phyloP scores from a whole-genome alignment of 2,888 invertebrate genomes.

The Altica lythri region DNA sequence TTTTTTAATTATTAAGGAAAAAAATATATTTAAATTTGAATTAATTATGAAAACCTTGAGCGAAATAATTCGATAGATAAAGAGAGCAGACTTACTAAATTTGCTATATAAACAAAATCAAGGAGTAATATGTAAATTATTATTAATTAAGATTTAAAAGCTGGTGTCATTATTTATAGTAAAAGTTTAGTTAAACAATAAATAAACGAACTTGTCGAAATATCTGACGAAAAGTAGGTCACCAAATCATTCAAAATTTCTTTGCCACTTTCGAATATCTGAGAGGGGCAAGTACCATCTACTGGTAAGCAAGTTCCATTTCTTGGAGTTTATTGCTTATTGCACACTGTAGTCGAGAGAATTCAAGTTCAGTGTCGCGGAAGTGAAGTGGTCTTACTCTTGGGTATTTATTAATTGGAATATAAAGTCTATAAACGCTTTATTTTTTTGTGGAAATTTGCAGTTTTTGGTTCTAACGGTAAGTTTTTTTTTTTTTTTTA shows the following conservation, averaged over 20 bases:
- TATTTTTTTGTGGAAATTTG: no score
- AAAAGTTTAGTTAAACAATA: neutral
- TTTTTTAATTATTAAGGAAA: no score
- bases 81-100: no score
- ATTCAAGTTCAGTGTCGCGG: conserved; percentile 10
- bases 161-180: no score
- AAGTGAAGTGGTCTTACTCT: conserved; percentile 13
- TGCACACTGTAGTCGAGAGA: conserved; percentile 7
- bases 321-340: conserved; percentile 18
- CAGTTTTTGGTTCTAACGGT: no score
- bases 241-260: conserved; percentile 7
- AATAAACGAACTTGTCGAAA: neutral
- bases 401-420: no score
- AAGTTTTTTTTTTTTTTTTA: no score
- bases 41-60: no score
- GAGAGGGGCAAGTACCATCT: conserved; percentile 9
- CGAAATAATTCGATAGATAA: no score
- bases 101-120: neutral
- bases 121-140: neutral
- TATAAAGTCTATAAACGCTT: no score
- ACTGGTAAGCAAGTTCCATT: conserved; percentile 24
- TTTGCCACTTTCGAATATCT: conserved; percentile 22
- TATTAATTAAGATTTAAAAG: neutral
- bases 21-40: no score
- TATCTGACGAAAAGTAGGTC: conserved; percentile 15